Percentiles rank a stretch among this genome's conserved stretches.
Conservation (phyloP, 2,113 vertebrate species). For the Haplochromis vanheusdeni region DNA sequence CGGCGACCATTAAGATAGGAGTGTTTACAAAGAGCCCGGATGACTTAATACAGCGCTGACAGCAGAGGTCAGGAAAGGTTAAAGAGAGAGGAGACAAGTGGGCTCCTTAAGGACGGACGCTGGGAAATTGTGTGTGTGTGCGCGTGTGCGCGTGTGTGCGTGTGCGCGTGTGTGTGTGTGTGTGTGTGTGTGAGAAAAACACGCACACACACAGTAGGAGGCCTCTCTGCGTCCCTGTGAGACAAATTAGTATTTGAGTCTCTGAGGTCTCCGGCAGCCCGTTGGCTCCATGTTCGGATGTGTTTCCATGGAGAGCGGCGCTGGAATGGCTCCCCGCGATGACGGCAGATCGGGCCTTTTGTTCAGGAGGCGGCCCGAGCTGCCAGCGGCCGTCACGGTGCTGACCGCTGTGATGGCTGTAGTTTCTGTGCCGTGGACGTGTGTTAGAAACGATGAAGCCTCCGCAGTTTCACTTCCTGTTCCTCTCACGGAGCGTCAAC, state of each 20-base stretch:
- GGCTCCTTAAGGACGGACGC: not conserved
- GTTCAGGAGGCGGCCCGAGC: not conserved
- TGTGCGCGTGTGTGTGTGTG: accelerated
- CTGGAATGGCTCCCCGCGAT: slow-evolving; percentile 23
- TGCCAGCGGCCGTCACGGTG: not conserved
- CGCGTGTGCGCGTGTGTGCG: accelerated
- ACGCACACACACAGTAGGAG: not conserved
- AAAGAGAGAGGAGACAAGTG: not conserved
- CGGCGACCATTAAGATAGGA: not conserved
- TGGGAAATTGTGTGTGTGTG: not conserved
- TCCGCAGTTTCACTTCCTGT: not conserved
- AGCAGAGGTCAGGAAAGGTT: not conserved
- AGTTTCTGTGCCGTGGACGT: not conserved
- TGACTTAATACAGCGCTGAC: slow-evolving; percentile 7
- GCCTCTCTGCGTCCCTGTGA: not conserved
- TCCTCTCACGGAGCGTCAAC: accelerated
- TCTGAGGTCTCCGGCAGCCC: not conserved
- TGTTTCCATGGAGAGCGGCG: slow-evolving; percentile 39
- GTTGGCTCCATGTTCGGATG: not conserved
- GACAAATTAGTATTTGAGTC: slow-evolving; percentile 36
- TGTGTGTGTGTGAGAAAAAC: accelerated
- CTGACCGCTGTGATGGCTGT: accelerated
- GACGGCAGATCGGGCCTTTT: slow-evolving; percentile 13
- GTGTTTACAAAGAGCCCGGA: slow-evolving; percentile 27
- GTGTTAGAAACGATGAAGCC: not conserved